Evolutionary conservation across 2,888 invertebrate genomes (phyloP).

Genomic region (Eilema griseolum): DNA sequence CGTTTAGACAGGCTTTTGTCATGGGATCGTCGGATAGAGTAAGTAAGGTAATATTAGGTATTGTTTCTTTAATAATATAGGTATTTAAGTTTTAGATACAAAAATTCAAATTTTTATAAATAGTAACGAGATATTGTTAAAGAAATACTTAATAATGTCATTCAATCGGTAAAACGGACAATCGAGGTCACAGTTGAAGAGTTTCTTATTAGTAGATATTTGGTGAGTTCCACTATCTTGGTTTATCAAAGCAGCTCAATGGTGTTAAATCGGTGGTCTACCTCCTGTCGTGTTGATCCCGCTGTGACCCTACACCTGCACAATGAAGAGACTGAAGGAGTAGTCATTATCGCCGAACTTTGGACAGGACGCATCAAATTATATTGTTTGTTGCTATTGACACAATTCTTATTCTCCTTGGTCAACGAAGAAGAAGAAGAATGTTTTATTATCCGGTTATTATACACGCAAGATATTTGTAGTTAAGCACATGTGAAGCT

Average conservation of each 20-base stretch:
- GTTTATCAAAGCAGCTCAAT: neutral
- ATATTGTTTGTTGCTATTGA: too few species aligned
- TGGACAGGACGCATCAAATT: too few species aligned
- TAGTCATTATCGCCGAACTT: too few species aligned
- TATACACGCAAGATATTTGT: neutral
- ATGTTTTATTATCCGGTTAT: too few species aligned
- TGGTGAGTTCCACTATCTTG: neutral
- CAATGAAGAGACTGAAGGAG: too few species aligned
- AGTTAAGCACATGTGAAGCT: neutral
- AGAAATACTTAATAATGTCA: too few species aligned
- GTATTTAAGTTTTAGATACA: neutral
- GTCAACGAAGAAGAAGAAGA: too few species aligned
- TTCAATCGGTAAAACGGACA: neutral
- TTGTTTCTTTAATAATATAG: neutral
- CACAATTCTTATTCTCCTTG: too few species aligned
- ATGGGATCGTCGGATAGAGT: neutral
- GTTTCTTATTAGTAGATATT: neutral
- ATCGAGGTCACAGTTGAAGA: neutral
- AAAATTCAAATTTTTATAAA: too few species aligned
- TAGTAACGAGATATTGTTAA: too few species aligned
- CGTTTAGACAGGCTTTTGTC: neutral
- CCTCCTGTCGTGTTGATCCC: too few species aligned
- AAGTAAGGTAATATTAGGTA: neutral
- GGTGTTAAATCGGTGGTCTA: neutral
- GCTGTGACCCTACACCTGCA: too few species aligned